A percentile compares a stretch with the other conserved stretches of the same genome.
Conservation (phyloP, 2,797 vertebrate species). For the Rousettus madagascariensis region DNA sequence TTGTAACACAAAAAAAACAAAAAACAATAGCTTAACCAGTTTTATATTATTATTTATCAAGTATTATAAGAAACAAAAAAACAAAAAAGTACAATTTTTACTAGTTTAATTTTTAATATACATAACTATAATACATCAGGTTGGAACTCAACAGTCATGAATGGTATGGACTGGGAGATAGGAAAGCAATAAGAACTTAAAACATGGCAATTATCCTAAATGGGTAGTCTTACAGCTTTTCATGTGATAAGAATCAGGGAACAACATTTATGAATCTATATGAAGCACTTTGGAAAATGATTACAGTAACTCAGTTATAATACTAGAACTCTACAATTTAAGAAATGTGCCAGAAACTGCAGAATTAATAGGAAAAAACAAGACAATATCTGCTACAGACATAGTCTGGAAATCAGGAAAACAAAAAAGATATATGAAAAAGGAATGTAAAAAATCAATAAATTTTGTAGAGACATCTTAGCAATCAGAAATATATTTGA, state of each 20-base stretch:
- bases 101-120: slow-evolving; percentile 5
- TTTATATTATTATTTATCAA: not conserved
- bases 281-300: not conserved
- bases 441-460: not conserved
- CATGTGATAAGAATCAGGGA: not conserved
- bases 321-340: slow-evolving; percentile 7
- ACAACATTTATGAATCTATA: not conserved
- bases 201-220: not conserved
- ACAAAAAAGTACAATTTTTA: not conserved
- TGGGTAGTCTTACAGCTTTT: not conserved
- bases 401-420: not conserved
- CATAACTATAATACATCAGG: not conserved
- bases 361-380: not conserved
- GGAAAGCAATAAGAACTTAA: slow-evolving; percentile 17
- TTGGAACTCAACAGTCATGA: not conserved
- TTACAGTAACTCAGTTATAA: not conserved
- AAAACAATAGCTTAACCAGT: not conserved
- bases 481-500: not conserved
- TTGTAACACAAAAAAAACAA: not conserved
- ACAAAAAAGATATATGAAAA: not conserved
- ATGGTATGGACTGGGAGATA: not conserved
- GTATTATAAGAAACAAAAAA: not conserved
- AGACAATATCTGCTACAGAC: not conserved
- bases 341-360: not conserved
- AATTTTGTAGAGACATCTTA: not conserved